phyloP scores from a whole-genome alignment of 2,888 invertebrate species.

The Metellina segmentata region DNA sequence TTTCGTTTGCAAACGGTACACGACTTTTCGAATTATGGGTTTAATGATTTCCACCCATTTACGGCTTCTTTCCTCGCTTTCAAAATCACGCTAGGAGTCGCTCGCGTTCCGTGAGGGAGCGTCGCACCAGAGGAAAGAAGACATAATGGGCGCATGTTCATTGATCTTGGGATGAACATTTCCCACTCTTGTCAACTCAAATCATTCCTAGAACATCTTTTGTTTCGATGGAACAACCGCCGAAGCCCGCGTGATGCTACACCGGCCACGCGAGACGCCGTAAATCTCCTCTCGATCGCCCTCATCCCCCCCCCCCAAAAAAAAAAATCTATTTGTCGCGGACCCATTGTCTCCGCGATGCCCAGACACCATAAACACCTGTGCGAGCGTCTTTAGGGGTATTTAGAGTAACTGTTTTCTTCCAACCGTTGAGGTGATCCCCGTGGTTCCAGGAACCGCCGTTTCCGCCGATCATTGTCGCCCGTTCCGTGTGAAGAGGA shows the following conservation, averaged over 20 bases:
- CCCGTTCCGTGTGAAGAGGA: slow-evolving; percentile 1
- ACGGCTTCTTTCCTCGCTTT: too few relatives aligned
- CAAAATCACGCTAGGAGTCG: too few relatives aligned
- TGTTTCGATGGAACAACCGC: slow-evolving; percentile 15
- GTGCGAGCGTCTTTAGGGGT: not conserved
- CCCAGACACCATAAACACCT: slow-evolving; percentile 69
- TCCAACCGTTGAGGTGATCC: slow-evolving; percentile 20
- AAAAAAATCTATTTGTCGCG: slow-evolving; percentile 60
- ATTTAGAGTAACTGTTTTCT: not conserved
- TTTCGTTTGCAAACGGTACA: not conserved
- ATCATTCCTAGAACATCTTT: slow-evolving; percentile 39
- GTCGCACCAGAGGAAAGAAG: not conserved
- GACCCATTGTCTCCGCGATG: slow-evolving; percentile 64
- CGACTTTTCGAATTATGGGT: not conserved
- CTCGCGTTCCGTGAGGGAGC: too few relatives aligned
- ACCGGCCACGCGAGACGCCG: slow-evolving; percentile 62
- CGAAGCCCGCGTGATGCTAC: slow-evolving; percentile 33
- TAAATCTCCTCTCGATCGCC: slow-evolving; percentile 67
- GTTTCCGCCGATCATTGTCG: slow-evolving; percentile 40
- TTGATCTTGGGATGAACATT: not conserved
- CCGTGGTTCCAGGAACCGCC: slow-evolving; percentile 31
- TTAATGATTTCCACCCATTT: too few relatives aligned
- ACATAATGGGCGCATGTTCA: slow-evolving; percentile 25
- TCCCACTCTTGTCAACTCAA: not conserved
- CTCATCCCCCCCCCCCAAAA: slow-evolving; percentile 45